Evolutionary conservation across 2,888 invertebrate species (phyloP), one percentile per base, ranked within the genome.

Genomic region (Seira musarum): DNA sequence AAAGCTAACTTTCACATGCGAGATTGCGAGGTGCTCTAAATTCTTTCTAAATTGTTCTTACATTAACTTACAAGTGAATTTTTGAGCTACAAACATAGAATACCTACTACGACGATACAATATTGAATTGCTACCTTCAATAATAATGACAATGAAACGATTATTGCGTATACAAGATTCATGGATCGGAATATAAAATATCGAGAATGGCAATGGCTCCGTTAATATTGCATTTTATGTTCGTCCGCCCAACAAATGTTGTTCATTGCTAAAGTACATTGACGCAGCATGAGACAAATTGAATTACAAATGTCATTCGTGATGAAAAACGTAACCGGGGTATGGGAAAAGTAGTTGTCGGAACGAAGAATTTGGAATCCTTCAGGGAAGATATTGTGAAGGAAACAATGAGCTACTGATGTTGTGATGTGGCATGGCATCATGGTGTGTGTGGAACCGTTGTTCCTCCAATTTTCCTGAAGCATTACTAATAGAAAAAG

Each of bases 281-380:
- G 49, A 60, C 64, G 53, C 79, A 73, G 79, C 72, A 30, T 79
- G 79, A 73, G 53, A 49, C 63, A 79, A 79, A 79, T 79, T 72
- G 72, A 79, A 79, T 79, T 73, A 72, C 68, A 79, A 71, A 64
- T 77, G 70, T 21, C 40, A 60, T 57, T 63, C 57, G n/a, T 57
- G 57, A 57, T 15, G 57, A 57, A 57, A 5, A 57, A n/a, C 5
- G n/a, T 17, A 57, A 57, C 3, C 57, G 40, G 13, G 40, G 5
- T 40, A 13, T 40, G 13, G 5, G 6, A 40, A 8, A 40, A 40
- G 13, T 8, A 5, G 5, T 40, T 40, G n/a, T n/a, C n/a, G n/a
- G n/a, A n/a, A 40, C 40, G 40, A 40, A 57, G n/a, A n/a, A n/a
- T n/a, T 17, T 57, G 57, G 57, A 57, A 17, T 57, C 17, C 17